Evolutionary conservation across 2,888 invertebrate species (phyloP).

Genomic region (Lasioglossum figueresi): DNA sequence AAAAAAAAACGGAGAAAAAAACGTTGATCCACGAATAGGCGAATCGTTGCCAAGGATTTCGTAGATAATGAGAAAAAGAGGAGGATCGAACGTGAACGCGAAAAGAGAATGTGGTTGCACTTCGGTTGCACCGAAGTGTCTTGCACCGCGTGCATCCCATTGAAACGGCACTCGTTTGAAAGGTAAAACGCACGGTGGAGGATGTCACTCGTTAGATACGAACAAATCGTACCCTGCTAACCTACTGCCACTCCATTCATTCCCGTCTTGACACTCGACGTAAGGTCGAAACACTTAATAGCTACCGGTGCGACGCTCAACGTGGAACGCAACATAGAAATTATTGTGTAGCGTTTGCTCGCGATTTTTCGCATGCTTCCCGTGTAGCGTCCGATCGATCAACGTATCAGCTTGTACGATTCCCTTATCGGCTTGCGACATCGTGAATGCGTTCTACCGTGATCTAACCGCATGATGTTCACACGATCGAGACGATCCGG

Average conservation of each 20-base stretch:
- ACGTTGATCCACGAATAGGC: background rate
- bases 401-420: constrained; percentile 17
- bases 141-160: constrained; percentile 8
- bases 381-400: background rate
- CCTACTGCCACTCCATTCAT: constrained; percentile 52
- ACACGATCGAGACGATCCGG: background rate
- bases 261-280: constrained; percentile 63
- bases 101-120: background rate
- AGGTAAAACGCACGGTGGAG: constrained; percentile 65
- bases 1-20: background rate
- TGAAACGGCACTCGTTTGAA: constrained; percentile 30
- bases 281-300: constrained; percentile 72
- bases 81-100: background rate
- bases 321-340: background rate
- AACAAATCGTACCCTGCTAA: constrained; percentile 71
- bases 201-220: constrained; percentile 70
- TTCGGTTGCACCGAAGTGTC: constrained; percentile 3
- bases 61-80: background rate
- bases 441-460: background rate
- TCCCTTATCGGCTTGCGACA: background rate
- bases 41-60: background rate
- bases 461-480: background rate
- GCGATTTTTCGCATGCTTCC: constrained; percentile 16
- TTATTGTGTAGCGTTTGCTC: background rate
- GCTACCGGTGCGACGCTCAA: constrained; percentile 44